These are phyloP conservation scores for Microhierax caerulescens DNA, from an alignment of 2,797 vertebrate genomes.

Conservation along the genomic window DNA sequence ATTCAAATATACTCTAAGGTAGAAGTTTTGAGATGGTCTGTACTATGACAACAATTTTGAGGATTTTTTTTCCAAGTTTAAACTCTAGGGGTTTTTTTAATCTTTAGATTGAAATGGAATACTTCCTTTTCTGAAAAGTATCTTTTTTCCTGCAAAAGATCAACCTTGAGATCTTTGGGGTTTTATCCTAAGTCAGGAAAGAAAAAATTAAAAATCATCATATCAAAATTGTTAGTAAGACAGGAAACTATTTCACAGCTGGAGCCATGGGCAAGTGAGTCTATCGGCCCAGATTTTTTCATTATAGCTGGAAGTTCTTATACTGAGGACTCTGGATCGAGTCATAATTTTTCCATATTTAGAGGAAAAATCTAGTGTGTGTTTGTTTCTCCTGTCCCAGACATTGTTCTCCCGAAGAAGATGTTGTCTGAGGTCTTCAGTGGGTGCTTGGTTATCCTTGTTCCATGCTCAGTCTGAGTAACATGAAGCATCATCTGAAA, in stretches of 20 bases:
- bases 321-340: neutral
- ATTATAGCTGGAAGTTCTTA: neutral
- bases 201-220: neutral
- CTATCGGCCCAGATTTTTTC: neutral
- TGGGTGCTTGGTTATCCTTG: neutral
- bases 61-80: neutral
- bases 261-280: neutral
- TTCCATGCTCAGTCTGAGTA: neutral
- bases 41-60: neutral
- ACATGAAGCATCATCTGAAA: neutral
- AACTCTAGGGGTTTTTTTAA: neutral
- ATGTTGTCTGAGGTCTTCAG: neutral
- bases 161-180: neutral
- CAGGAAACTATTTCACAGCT: neutral
- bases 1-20: neutral
- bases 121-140: neutral
- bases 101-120: neutral
- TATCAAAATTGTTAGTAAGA: neutral
- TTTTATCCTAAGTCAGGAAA: neutral
- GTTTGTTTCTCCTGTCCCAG: neutral
- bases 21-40: neutral
- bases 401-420: neutral
- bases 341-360: neutral
- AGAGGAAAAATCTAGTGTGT: neutral
- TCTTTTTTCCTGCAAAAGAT: neutral